Base-by-base conservation (phyloP, 2,888 invertebrate species). In the Bombyx huttoni region DNA sequence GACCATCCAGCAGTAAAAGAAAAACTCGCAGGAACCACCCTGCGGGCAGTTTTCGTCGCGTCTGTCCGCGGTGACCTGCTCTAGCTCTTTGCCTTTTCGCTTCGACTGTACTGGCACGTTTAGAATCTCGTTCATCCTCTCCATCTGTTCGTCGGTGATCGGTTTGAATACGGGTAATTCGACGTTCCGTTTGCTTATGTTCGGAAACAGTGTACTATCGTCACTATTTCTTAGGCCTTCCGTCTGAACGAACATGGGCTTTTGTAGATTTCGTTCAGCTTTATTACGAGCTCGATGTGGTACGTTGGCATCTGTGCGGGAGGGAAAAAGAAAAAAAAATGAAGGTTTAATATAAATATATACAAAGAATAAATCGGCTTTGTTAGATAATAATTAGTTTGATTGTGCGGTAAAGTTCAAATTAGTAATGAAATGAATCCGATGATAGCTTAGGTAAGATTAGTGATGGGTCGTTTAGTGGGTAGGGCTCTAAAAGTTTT, bases 1-100 rank as follows among this genome's bases (percentile, higher is more conserved):
- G 56, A 94, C 91, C 91, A 96, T 92, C 96, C 96, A 97, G 87
- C 96, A 97, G 82, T 94, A 92, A 71, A 96, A 91, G 90, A 96
- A 96, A 89, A 96, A 96, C 82, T 96, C 96, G 81, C 97, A 97
- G 59, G 92, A 93, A 53, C 94, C 93, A 55, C 94, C 95, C 68
- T 92, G 91, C 48, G 91, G 83, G 75, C 94, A 94, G 60, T 88
- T 83, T 53, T 90, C 90, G 60, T 90, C 81, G 51, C 78, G 74
- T 56, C 84, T 58, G 46, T 14, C 54, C 50, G 46, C 33, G 48
- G 10, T 49, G 49, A 35, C 13, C 46, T 12, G 24, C n/a, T n/a
- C n/a, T 49, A 82, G 14, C 12, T 77, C 53, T 46, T 75, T 64
- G 0, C 81, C 79, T 57, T 71, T 79, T 56, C 82, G 62, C 58